Percentiles rank a stretch among this genome's conserved stretches.
Conservation (phyloP, 2,888 invertebrate species). For the Ephialtes manifestator region DNA sequence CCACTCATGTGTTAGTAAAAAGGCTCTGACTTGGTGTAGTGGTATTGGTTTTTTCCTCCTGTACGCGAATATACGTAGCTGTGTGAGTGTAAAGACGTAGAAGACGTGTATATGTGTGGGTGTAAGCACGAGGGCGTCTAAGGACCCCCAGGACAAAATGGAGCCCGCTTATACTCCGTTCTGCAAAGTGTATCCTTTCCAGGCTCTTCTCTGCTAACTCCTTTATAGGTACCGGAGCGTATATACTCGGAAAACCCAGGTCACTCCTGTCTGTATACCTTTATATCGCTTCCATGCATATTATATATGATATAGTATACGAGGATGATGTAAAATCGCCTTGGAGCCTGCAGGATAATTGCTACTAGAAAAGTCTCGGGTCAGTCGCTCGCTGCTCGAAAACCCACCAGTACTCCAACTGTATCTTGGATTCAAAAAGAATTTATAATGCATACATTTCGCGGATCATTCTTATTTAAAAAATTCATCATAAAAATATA, state of each 20-base stretch:
- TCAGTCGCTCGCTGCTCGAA: constrained; percentile 2
- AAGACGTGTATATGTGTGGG: constrained; percentile 46
- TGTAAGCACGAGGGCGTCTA: constrained; percentile 75
- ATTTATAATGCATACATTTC: constrained; percentile 4
- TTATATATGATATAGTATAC: constrained; percentile 27
- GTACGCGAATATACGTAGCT: neutral
- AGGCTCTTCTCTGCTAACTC: constrained; percentile 70
- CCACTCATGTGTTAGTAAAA: constrained; percentile 48
- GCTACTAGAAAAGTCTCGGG: constrained; percentile 70
- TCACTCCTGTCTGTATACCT: constrained; percentile 25
- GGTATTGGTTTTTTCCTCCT: constrained; percentile 53
- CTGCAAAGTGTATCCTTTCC: constrained; percentile 82
- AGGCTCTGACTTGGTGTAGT: constrained; percentile 32
- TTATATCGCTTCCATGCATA: constrained; percentile 24
- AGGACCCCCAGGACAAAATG: constrained; percentile 85
- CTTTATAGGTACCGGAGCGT: constrained; percentile 56
- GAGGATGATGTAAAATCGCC: constrained; percentile 74
- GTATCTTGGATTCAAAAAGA: neutral
- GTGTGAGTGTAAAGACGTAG: neutral
- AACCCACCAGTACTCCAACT: neutral
- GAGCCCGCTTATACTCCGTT: constrained; percentile 83
- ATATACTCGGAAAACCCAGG: constrained; percentile 42
- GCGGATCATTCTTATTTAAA: neutral
- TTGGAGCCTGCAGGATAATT: constrained; percentile 77
- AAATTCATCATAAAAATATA: neutral